Evolutionary conservation across 1,140 invertebrate species (phyloP).

Genomic region (Trachymyrmex septentrionalis): DNA sequence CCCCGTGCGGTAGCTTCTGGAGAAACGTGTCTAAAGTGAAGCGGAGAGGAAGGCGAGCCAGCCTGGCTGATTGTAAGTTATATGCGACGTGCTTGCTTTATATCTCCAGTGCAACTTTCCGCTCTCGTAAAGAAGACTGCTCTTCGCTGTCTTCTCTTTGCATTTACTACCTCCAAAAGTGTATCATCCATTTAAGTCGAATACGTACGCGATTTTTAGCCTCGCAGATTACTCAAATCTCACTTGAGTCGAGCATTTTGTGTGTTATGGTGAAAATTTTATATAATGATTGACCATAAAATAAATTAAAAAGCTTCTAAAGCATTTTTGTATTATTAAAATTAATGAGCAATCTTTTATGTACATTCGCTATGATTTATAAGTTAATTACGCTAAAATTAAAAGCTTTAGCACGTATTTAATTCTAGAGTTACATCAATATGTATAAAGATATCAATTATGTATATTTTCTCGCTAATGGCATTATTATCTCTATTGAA

Average conservation of each 20-base stretch:
- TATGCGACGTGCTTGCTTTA: slow-evolving; percentile 86
- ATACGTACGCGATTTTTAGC: slow-evolving; percentile 80
- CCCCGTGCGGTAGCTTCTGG: slow-evolving; percentile 70
- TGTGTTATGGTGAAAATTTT: background rate
- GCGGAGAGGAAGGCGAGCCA: slow-evolving; percentile 72
- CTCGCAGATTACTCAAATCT: slow-evolving; percentile 65
- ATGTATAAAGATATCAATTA: background rate
- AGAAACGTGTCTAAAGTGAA: slow-evolving; percentile 77
- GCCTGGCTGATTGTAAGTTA: slow-evolving; percentile 86
- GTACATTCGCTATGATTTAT: background rate
- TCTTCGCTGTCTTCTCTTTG: slow-evolving; percentile 75
- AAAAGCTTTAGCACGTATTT: background rate
- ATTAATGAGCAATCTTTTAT: background rate
- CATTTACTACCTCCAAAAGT: slow-evolving; percentile 78
- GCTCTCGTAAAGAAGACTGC: slow-evolving; percentile 85
- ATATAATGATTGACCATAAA: background rate
- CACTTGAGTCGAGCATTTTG: background rate
- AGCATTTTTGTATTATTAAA: background rate
- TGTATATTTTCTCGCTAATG: background rate
- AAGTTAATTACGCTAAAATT: slow-evolving; percentile 16
- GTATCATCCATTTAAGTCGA: slow-evolving; percentile 78
- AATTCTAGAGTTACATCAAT: background rate
- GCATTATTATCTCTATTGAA: background rate
- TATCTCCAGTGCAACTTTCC: slow-evolving; percentile 85
- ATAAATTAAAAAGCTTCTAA: background rate